phyloP scores from a whole-genome alignment of 2,113 vertebrate genomes.

The Rhipidura dahli region DNA sequence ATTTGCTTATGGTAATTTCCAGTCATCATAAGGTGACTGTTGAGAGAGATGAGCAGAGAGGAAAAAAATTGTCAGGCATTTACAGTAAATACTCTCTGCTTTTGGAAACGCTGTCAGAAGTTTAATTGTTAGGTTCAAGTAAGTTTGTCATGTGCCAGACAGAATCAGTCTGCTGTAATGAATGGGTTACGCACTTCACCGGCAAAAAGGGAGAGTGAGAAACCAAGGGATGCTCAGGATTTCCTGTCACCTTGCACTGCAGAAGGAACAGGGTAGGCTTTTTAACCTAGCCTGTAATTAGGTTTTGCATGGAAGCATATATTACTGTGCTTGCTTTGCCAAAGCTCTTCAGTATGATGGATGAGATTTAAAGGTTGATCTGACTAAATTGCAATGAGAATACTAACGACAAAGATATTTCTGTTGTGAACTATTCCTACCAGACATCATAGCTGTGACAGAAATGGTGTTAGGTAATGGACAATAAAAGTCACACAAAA shows the following conservation, averaged over 20 bases:
- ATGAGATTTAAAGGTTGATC: slow-evolving; percentile 62
- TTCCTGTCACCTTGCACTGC: slow-evolving; percentile 54
- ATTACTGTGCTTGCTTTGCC: slow-evolving; percentile 55
- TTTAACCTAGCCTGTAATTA: slow-evolving; percentile 64
- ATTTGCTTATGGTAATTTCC: slow-evolving; percentile 68
- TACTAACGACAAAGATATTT: slow-evolving; percentile 61
- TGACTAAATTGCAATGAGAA: slow-evolving; percentile 47
- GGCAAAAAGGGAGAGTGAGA: slow-evolving; percentile 65
- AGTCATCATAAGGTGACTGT: slow-evolving; percentile 59
- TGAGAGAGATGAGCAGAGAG: slow-evolving; percentile 52
- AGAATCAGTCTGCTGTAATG: slow-evolving; percentile 62
- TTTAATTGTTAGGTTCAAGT: slow-evolving; percentile 68
- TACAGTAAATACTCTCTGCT: slow-evolving; percentile 65
- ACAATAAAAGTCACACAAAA: slow-evolving; percentile 76
- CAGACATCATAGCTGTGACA: slow-evolving; percentile 61
- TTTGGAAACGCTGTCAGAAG: slow-evolving; percentile 62
- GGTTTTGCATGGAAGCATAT: slow-evolving; percentile 54
- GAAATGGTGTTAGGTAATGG: slow-evolving; percentile 70
- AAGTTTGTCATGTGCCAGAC: slow-evolving; percentile 66
- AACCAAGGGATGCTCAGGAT: slow-evolving; percentile 37
- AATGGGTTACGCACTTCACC: slow-evolving; percentile 24
- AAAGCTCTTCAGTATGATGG: slow-evolving; percentile 57
- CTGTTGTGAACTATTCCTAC: slow-evolving; percentile 66
- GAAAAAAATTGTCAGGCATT: slow-evolving; percentile 62
- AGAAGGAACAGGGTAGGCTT: slow-evolving; percentile 22